Percentiles rank a stretch among this genome's conserved stretches.
phyloP scores from a whole-genome alignment of 2,797 vertebrate genomes.

The Graptemys geographica region DNA sequence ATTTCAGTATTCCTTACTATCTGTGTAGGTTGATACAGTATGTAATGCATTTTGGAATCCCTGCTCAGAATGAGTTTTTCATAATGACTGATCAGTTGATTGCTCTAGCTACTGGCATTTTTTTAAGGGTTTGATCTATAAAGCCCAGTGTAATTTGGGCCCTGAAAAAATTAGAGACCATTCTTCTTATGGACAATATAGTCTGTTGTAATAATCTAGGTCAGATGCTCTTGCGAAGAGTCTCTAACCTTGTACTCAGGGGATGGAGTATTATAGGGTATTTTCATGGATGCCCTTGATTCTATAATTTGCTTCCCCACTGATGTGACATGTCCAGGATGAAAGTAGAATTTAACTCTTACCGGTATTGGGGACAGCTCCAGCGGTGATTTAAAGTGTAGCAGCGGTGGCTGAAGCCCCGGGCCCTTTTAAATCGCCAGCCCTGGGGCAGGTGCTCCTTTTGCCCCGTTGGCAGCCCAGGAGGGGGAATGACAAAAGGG shows the following conservation, averaged over 20 bases:
- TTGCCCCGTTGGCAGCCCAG: too few species aligned
- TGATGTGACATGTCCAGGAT: background rate
- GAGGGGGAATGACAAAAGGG: too few species aligned
- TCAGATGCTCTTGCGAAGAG: background rate
- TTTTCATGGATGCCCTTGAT: background rate
- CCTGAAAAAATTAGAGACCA: background rate
- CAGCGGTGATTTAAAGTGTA: too few species aligned
- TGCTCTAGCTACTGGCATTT: background rate
- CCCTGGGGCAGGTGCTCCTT: too few species aligned
- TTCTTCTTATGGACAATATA: background rate
- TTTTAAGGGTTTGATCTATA: background rate
- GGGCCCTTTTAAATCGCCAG: too few species aligned
- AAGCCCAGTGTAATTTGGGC: background rate
- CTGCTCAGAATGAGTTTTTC: background rate
- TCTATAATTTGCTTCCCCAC: background rate
- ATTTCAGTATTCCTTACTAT: background rate
- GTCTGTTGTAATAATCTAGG: background rate
- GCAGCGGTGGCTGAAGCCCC: too few species aligned
- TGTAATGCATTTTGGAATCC: background rate
- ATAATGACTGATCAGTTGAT: background rate
- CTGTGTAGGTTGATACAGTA: background rate
- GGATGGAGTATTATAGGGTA: background rate
- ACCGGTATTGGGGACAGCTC: too few species aligned
- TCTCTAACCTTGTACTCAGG: fast-evolving
- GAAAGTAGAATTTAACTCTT: too few species aligned